Evolutionary conservation across 2,113 vertebrate species (phyloP).

Genomic region (Paramisgurnus dabryanus): DNA sequence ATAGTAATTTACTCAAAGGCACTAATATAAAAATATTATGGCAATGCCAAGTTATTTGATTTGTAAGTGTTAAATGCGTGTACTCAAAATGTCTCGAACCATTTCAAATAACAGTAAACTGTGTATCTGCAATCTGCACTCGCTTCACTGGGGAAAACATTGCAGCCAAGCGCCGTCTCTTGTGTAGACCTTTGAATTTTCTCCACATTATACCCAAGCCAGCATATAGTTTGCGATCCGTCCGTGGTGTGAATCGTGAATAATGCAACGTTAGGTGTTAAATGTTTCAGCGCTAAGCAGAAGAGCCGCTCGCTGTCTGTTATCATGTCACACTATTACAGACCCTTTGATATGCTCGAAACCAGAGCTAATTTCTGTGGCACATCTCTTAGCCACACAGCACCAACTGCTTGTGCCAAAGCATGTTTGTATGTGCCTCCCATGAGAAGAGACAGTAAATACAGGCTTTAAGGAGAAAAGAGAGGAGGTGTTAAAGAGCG

Average conservation of each 20-base stretch:
- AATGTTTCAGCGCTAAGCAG: conserved; percentile 34
- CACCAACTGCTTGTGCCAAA: conserved; percentile 21
- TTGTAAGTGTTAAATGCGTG: conserved; percentile 4
- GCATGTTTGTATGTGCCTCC: conserved; percentile 20
- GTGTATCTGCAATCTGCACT: not conserved
- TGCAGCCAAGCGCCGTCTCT: conserved; percentile 6
- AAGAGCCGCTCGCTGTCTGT: conserved; percentile 19
- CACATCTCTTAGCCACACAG: conserved; percentile 36
- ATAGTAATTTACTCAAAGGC: no score
- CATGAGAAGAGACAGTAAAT: conserved; percentile 18
- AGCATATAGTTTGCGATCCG: conserved; percentile 16
- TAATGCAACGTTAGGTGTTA: conserved; percentile 40
- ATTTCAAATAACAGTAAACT: not conserved
- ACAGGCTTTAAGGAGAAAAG: conserved; percentile 20
- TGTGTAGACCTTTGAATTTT: conserved; percentile 10
- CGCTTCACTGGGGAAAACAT: not conserved
- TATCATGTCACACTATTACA: conserved; percentile 37
- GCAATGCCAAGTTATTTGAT: not conserved
- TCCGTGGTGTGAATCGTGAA: conserved; percentile 28
- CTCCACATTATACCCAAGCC: conserved; percentile 14
- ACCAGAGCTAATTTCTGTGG: conserved; percentile 41
- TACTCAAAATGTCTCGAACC: not conserved
- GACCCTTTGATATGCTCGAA: conserved; percentile 39
- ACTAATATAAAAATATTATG: not conserved
- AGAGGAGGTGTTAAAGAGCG: conserved; percentile 15